Percentiles rank a stretch among this genome's conserved stretches.
Evolutionary conservation across 2,113 vertebrate genomes (phyloP).

Genomic region (Cebidichthys violaceus): DNA sequence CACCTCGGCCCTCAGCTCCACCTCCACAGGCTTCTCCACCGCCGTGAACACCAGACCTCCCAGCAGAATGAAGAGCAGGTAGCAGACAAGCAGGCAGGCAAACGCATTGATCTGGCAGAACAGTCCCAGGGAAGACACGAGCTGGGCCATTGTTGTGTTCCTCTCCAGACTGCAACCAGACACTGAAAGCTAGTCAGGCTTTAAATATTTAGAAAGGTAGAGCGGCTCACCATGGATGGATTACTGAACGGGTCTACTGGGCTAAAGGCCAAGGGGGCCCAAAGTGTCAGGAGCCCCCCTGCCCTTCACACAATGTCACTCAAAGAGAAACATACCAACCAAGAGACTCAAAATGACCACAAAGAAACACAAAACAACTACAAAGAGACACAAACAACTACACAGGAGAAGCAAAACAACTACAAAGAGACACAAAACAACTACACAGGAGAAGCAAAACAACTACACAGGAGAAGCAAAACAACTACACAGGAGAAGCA

Average conservation of each 20-base stretch:
- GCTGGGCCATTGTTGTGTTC: constrained; percentile 45
- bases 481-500: background rate
- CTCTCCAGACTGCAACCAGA: constrained; percentile 64
- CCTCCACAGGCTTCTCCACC: constrained; percentile 78
- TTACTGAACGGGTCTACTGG: background rate
- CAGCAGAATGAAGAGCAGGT: constrained; percentile 76
- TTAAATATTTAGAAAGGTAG: constrained; percentile 69
- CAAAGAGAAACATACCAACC: background rate
- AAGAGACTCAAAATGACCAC: background rate
- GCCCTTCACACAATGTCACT: background rate
- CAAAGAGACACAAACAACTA: background rate
- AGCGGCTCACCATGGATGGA: background rate
- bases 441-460: background rate
- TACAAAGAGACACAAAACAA: background rate
- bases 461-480: background rate
- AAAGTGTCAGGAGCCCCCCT: background rate
- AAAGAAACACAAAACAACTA: no score
- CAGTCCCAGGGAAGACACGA: background rate
- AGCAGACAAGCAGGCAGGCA: constrained; percentile 64
- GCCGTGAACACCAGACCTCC: constrained; percentile 77
- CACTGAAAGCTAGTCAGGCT: constrained; percentile 25
- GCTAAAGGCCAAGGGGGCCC: background rate
- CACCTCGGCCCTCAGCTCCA: constrained; percentile 67
- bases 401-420: background rate
- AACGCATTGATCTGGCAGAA: constrained; percentile 56